Percentiles rank a stretch among this genome's conserved stretches.
Evolutionary conservation across 2,797 vertebrate species (phyloP).

Genomic region (Saxicola maurus): DNA sequence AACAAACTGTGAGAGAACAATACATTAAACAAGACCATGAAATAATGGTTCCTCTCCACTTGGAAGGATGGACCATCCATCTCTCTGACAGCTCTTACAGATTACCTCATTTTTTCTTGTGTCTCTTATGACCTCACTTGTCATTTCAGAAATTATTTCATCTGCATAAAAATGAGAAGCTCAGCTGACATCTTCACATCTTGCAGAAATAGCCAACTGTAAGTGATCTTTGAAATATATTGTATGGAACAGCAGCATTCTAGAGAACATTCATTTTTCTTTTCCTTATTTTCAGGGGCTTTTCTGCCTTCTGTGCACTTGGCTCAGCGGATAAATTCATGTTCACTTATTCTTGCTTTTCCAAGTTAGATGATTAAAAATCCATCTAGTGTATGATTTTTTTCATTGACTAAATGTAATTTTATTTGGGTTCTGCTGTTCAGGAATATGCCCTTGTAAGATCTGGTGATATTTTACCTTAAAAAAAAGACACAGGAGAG

Average conservation of each 20-base stretch:
- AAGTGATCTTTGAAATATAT: neutral
- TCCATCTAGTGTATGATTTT: neutral
- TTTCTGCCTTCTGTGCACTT: neutral
- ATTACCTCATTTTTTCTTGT: neutral
- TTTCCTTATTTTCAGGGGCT: neutral
- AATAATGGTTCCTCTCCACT: neutral
- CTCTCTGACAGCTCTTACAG: neutral
- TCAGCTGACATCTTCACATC: neutral
- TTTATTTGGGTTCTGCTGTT: neutral
- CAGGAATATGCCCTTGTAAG: neutral
- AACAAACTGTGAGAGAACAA: neutral
- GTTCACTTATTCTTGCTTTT: neutral
- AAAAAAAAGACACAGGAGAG: neutral
- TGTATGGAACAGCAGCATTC: neutral
- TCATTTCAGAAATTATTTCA: neutral
- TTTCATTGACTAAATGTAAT: neutral
- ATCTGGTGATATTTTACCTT: neutral
- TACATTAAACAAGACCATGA: neutral
- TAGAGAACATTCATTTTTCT: neutral
- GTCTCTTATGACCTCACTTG: neutral
- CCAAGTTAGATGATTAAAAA: neutral
- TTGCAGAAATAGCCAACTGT: neutral
- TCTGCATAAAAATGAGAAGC: neutral
- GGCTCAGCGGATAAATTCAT: neutral
- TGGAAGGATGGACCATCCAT: neutral